phyloP scores from a whole-genome alignment of 2,888 invertebrate genomes.

The Eupeodes latifasciatus region DNA sequence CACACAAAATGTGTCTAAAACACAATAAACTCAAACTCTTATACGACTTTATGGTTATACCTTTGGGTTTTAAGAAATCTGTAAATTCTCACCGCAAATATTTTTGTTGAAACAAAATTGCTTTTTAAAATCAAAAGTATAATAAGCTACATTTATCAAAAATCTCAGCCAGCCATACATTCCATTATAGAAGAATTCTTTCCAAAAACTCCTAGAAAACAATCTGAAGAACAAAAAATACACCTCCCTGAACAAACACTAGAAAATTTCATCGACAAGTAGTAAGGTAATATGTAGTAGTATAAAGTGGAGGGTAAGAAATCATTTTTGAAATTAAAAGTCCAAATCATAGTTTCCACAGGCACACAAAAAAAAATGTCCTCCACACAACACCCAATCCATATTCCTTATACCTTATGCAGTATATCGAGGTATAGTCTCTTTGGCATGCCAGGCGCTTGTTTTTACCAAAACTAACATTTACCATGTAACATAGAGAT shows the following conservation, averaged over 20 bases:
- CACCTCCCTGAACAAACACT: constrained; percentile 15
- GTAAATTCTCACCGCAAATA: constrained; percentile 6
- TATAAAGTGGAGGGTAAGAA: constrained; percentile 59
- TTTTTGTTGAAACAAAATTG: constrained; percentile 33
- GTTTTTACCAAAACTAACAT: constrained; percentile 44
- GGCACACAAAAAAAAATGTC: constrained; percentile 58
- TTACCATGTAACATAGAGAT: neutral
- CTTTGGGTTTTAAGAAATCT: constrained; percentile 1
- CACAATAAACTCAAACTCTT: neutral
- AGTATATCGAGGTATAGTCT: neutral
- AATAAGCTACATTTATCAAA: constrained; percentile 42
- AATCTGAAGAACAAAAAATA: neutral
- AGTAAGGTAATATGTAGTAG: neutral
- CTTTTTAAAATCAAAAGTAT: constrained; percentile 33
- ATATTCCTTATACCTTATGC: constrained; percentile 8
- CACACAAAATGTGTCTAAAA: constrained; percentile 27
- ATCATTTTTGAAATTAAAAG: constrained; percentile 76
- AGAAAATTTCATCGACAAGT: constrained; percentile 59
- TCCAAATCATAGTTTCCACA: constrained; percentile 74
- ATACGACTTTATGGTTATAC: too few species aligned
- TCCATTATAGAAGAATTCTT: neutral
- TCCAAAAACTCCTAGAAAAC: neutral
- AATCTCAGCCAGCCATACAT: neutral
- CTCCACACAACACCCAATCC: constrained; percentile 56
- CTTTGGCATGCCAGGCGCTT: constrained; percentile 38